Base-by-base conservation (phyloP, 2,888 invertebrate genomes). In the Myopa tessellatipennis region DNA sequence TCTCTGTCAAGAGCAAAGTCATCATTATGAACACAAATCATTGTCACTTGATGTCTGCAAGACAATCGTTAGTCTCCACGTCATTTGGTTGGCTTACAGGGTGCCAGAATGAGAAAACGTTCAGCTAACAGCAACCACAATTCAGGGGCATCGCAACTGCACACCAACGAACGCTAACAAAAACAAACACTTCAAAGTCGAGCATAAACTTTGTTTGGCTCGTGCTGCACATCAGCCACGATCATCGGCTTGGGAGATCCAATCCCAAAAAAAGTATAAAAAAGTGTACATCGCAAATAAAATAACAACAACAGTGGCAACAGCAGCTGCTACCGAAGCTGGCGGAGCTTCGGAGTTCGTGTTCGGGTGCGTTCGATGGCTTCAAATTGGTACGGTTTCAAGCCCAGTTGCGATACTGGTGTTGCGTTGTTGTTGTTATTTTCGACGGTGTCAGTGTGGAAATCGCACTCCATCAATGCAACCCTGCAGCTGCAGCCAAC, bases 251-350 rank as follows among this genome's bases (percentile, higher is more conserved):
- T 45, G 3, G 45, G 45, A 45, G 45, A 45, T 10, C 45, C 45
- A 45, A 45, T 10, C 6, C 45, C 12, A 45, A 50, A 50, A 18
- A 52, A 45, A 45, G 34, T 10, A 34, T 12, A 4, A 7, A 69
- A 69, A 67, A 67, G 18, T 4, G 6, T 4, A 55, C 69, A 65
- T 14, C 65, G 34, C 18, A 34, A 36, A 65, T 3, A 61, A 1
- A 58, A 55, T 36, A 74, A 36, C 38, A 67, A 34, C 38, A 70
- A 12, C 61, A 69, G 12, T 5, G 40, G 61, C 73, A 70, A 38
- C 60, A 36, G 38, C 79, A 80, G 78, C 69, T 61, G 45, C 72
- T 34, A 60, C 38, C 68, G 16, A 52, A 67, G 34, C 10, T 65
- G 55, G 55, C 55, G 5, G 55, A 55, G 55, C 14, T n/a, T 55